Conservation (phyloP, 2,797 vertebrate species). For the Mionectes olivaceus region DNA sequence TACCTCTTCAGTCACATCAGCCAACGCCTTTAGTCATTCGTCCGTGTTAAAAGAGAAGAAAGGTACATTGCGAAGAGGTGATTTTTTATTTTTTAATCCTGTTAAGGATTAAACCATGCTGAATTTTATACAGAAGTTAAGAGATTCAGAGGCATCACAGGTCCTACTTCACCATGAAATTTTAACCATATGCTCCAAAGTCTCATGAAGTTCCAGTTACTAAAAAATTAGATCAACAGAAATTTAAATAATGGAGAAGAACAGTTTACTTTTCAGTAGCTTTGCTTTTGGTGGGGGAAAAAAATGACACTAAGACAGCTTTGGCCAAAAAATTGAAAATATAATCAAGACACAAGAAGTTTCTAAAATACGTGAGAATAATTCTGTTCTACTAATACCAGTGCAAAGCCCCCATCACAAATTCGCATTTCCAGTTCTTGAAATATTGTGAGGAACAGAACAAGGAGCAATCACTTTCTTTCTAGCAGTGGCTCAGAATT, state of each 20-base stretch:
- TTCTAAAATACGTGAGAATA: neutral
- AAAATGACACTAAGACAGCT: neutral
- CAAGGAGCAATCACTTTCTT: neutral
- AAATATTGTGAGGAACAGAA: neutral
- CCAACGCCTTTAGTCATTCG: neutral
- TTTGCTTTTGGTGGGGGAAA: neutral
- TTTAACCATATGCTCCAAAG: neutral
- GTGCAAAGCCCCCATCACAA: neutral
- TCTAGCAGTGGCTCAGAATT: neutral
- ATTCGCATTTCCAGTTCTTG: neutral
- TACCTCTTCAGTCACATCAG: neutral
- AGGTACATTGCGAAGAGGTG: rapidly evolving
- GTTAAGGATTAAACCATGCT: neutral
- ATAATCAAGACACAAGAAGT: neutral
- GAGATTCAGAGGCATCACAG: neutral
- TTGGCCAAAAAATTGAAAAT: neutral
- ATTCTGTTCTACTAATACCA: neutral
- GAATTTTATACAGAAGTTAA: neutral
- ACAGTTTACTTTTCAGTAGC: neutral
- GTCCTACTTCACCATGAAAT: neutral
- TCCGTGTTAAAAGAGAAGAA: neutral
- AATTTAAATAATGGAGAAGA: neutral
- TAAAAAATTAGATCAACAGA: neutral
- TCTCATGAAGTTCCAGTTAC: neutral
- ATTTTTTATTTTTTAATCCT: neutral